phyloP scores from a whole-genome alignment of 2,888 invertebrate species.

The Ferrisia virgata region DNA sequence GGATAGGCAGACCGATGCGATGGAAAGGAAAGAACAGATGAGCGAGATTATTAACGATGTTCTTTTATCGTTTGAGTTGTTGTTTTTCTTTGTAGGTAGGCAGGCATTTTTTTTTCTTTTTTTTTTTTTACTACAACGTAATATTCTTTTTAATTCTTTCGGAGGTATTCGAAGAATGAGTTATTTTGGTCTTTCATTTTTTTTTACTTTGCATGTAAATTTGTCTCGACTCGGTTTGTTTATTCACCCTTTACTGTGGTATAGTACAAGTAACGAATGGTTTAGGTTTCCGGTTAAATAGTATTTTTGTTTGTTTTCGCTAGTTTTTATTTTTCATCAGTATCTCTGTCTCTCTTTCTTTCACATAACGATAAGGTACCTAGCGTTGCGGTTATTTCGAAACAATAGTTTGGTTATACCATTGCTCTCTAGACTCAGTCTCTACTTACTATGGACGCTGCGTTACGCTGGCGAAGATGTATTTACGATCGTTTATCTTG shows the following conservation, averaged over 20 bases:
- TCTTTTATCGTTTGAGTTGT: background rate
- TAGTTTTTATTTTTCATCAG: too few species aligned
- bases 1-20: too few species aligned
- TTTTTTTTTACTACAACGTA: too few species aligned
- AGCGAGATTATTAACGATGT: conserved; percentile 22
- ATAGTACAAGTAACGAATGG: background rate
- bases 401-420: background rate
- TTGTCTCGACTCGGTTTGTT: background rate
- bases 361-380: too few species aligned
- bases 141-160: background rate
- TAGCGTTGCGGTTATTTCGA: background rate
- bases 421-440: too few species aligned
- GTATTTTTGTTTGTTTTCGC: background rate
- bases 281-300: background rate
- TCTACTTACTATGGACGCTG: too few species aligned
- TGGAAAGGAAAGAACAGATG: background rate
- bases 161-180: background rate
- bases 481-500: background rate
- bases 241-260: background rate
- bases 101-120: background rate
- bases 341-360: too few species aligned
- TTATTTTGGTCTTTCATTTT: background rate
- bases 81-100: background rate
- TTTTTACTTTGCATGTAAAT: background rate
- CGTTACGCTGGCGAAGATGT: background rate